Conservation (phyloP, 2,888 invertebrate species). For the Xestia c-nigrum region DNA sequence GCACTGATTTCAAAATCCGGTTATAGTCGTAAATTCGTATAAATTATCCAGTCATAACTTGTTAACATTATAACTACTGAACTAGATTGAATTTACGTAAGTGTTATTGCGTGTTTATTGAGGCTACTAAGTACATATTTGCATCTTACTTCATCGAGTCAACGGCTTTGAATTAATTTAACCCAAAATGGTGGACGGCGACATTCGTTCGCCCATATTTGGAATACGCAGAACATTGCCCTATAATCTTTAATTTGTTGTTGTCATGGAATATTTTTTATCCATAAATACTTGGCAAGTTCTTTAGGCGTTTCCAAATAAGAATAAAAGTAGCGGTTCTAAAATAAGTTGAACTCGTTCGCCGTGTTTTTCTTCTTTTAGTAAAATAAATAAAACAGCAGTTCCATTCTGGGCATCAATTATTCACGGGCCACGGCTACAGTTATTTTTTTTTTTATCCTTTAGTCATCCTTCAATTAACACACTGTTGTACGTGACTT, state of each 20-base stretch:
- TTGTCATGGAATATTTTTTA: slow-evolving; percentile 64
- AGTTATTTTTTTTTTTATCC: slow-evolving; percentile 16
- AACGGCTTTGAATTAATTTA: slow-evolving; percentile 75
- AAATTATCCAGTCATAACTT: slow-evolving; percentile 49
- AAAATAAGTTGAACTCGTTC: slow-evolving; percentile 38
- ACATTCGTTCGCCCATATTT: slow-evolving; percentile 74
- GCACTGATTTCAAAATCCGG: not conserved
- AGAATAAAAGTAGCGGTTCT: slow-evolving; percentile 48
- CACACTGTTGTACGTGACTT: slow-evolving; percentile 12
- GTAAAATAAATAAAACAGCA: slow-evolving; percentile 36
- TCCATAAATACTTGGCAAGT: slow-evolving; percentile 54
- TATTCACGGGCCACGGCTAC: slow-evolving; percentile 29
- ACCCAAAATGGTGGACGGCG: slow-evolving; percentile 71
- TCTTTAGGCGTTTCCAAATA: slow-evolving; percentile 53
- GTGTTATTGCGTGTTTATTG: slow-evolving; percentile 64
- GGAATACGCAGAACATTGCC: slow-evolving; percentile 74
- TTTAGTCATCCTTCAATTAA: slow-evolving; percentile 42
- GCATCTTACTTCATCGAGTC: slow-evolving; percentile 68
- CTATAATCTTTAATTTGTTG: slow-evolving; percentile 75
- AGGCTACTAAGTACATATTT: slow-evolving; percentile 62
- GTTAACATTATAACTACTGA: slow-evolving; percentile 61
- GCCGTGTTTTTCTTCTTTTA: slow-evolving; percentile 35
- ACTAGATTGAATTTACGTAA: slow-evolving; percentile 66
- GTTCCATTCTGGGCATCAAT: slow-evolving; percentile 38
- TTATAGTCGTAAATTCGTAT: slow-evolving; percentile 35